phyloP scores from a whole-genome alignment of 2,797 vertebrate species.

The Halcyon smyrnensis region DNA sequence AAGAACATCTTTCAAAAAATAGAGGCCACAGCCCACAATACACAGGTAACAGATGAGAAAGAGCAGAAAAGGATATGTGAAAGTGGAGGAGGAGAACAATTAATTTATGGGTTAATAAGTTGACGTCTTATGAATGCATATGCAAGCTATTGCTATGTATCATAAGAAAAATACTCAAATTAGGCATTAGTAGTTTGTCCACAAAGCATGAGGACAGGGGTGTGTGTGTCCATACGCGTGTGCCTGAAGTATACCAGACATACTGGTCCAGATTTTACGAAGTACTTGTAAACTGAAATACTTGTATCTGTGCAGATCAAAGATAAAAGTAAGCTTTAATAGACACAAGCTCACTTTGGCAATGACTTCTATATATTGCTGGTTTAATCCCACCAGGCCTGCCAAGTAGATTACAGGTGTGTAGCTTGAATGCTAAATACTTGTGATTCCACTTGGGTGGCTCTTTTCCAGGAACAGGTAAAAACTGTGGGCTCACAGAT shows the following conservation, averaged over 20 bases:
- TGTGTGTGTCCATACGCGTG: accelerated
- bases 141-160: background rate
- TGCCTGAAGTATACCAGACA: background rate
- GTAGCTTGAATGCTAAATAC: background rate
- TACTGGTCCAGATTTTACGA: background rate
- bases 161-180: background rate
- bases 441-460: background rate
- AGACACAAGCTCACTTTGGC: background rate
- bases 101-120: background rate
- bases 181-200: background rate
- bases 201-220: background rate
- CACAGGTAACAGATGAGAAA: background rate
- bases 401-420: background rate
- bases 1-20: background rate
- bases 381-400: background rate
- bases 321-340: background rate
- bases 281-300: background rate
- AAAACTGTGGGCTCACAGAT: background rate
- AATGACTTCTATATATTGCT: background rate
- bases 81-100: background rate
- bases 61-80: background rate
- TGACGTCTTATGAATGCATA: background rate
- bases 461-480: background rate
- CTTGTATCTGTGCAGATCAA: background rate
- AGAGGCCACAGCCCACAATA: background rate